Conservation (phyloP, 2,113 vertebrate genomes). For the Paradisaea rubra region DNA sequence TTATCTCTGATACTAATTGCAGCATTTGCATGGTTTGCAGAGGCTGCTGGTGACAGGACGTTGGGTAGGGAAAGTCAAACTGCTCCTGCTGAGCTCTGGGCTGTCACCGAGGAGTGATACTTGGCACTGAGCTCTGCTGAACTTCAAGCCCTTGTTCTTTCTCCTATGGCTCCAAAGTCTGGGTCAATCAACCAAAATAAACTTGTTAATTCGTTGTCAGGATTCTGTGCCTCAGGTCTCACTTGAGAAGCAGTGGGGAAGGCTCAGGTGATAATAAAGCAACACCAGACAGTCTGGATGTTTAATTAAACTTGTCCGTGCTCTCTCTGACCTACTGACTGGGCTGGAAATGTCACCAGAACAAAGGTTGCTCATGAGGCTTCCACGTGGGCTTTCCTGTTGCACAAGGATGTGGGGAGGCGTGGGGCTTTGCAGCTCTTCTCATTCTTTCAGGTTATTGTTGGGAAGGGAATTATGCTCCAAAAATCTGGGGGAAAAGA, state of each 20-base stretch:
- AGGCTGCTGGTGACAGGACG: slow-evolving; percentile 31
- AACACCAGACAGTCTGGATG: slow-evolving; percentile 18
- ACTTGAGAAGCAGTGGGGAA: slow-evolving; percentile 28
- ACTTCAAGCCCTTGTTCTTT: not conserved
- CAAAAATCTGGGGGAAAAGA: not conserved
- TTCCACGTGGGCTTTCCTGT: not conserved
- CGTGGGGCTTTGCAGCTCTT: not conserved
- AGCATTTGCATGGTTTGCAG: slow-evolving; percentile 27
- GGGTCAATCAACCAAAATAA: slow-evolving; percentile 44
- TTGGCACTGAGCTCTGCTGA: not conserved
- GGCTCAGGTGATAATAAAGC: slow-evolving; percentile 50
- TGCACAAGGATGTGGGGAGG: not conserved
- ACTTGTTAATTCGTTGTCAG: slow-evolving; percentile 10
- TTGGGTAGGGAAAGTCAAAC: slow-evolving; percentile 17
- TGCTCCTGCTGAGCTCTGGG: slow-evolving; percentile 38
- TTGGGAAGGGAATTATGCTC: not conserved
- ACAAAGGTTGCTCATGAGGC: not conserved
- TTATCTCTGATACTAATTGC: slow-evolving; percentile 67
- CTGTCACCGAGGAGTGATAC: not conserved
- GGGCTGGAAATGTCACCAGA: slow-evolving; percentile 32
- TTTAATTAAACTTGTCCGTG: not conserved
- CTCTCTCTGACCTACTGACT: slow-evolving; percentile 6
- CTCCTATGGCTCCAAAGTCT: slow-evolving; percentile 21
- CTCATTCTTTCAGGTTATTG: not conserved
- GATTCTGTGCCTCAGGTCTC: not conserved